Conservation (phyloP, 2,797 vertebrate species). For the Merluccius polli region DNA sequence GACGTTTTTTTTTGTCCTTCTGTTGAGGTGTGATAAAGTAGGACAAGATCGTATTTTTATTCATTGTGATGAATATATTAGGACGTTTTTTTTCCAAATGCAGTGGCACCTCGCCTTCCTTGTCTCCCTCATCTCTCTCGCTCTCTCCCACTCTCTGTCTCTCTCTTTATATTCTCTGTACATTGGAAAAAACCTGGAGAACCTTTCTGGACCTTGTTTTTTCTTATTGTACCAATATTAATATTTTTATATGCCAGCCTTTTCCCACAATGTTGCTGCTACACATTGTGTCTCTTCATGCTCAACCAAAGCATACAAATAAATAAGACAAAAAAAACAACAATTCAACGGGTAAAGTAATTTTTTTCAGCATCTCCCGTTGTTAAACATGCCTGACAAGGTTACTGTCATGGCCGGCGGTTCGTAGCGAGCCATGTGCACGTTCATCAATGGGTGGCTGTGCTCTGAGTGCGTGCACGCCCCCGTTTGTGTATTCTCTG, state of each 20-base stretch:
- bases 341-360: conserved; percentile 16
- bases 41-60: conserved; percentile 29
- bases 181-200: conserved; percentile 3
- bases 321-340: conserved; percentile 7
- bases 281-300: conserved; percentile 13
- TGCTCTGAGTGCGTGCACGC: no score
- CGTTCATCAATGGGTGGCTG: no score
- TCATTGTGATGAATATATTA: conserved; percentile 23
- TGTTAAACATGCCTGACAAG: background rate
- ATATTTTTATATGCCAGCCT: conserved; percentile 7
- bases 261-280: conserved; percentile 9
- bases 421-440: no score
- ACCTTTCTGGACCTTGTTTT: background rate
- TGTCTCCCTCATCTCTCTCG: conserved; percentile 1
- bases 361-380: background rate
- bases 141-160: background rate
- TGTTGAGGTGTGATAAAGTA: conserved; percentile 28
- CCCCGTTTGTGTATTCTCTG: conserved; percentile 7
- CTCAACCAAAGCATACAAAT: background rate
- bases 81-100: background rate
- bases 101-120: background rate
- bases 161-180: background rate
- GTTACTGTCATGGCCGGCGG: no score
- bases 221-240: conserved; percentile 8
- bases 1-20: conserved; percentile 17